phyloP scores from a whole-genome alignment of 1,140 invertebrate genomes.

The Drosophila hydei region DNA sequence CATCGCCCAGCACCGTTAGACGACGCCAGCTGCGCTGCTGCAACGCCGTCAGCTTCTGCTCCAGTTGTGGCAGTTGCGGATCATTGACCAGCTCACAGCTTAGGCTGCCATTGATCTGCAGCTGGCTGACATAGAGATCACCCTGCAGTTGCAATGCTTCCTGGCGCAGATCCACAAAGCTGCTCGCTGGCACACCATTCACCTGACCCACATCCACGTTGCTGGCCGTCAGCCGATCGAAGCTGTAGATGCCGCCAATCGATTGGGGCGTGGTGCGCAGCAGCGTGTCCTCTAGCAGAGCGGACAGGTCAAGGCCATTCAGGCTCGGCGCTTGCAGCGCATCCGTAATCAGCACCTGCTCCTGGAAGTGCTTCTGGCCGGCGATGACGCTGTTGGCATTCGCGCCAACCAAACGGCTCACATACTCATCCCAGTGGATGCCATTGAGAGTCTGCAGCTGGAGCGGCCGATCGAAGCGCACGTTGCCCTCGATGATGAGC shows the following conservation, averaged over 20 bases:
- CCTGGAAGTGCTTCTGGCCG: slow-evolving; percentile 52
- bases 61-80: slow-evolving; percentile 5
- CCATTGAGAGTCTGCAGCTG: slow-evolving; percentile 55
- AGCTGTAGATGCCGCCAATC: slow-evolving; percentile 60
- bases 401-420: slow-evolving; percentile 38
- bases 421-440: slow-evolving; percentile 55
- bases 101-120: slow-evolving; percentile 50
- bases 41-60: slow-evolving; percentile 26
- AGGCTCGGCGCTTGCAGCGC: slow-evolving; percentile 38
- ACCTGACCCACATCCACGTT: slow-evolving; percentile 65
- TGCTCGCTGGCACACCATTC: slow-evolving; percentile 40
- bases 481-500: slow-evolving; percentile 70
- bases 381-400: slow-evolving; percentile 37
- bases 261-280: slow-evolving; percentile 63
- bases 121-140: slow-evolving; percentile 50
- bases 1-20: slow-evolving; percentile 60
- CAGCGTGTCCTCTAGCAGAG: slow-evolving; percentile 64
- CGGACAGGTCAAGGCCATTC: slow-evolving; percentile 49
- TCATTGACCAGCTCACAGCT: slow-evolving; percentile 23
- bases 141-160: slow-evolving; percentile 30
- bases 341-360: slow-evolving; percentile 50
- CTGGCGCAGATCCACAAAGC: slow-evolving; percentile 48
- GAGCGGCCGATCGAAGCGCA: slow-evolving; percentile 53
- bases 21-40: slow-evolving; percentile 52
- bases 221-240: slow-evolving; percentile 35